Conservation (phyloP, 2,113 vertebrate genomes). For the Notechis scutatus region DNA sequence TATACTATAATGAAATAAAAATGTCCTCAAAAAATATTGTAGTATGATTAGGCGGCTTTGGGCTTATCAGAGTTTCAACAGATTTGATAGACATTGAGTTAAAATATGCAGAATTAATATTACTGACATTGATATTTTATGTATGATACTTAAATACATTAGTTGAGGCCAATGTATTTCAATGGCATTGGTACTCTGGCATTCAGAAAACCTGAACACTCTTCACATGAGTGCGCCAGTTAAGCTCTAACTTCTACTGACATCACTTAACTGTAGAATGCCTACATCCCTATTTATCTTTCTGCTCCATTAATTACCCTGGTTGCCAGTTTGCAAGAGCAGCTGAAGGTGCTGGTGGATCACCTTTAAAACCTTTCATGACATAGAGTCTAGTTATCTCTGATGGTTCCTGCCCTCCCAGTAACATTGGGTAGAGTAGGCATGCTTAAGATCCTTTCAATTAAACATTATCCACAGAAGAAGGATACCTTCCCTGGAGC, state of each 20-base stretch:
- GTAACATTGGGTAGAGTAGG: not conserved
- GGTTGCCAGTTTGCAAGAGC: not conserved
- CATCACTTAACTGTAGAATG: not conserved
- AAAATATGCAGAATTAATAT: not conserved
- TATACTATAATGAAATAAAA: constrained; percentile 2
- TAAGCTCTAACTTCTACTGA: not conserved
- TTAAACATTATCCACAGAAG: not conserved
- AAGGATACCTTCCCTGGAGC: not conserved
- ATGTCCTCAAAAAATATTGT: constrained; percentile 14
- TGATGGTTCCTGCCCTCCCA: not conserved
- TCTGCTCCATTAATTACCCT: not conserved
- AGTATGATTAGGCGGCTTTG: constrained; percentile 42
- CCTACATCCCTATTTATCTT: not conserved
- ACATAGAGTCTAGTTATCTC: not conserved
- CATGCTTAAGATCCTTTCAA: not conserved
- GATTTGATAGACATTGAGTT: constrained; percentile 20
- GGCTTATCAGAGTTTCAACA: constrained; percentile 54
- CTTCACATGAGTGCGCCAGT: not conserved
- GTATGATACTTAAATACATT: not conserved
- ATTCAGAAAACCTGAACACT: not conserved
- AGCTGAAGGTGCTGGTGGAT: not conserved
- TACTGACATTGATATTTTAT: not conserved
- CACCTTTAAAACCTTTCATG: not conserved
- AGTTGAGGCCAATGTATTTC: not conserved
- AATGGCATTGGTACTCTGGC: not conserved